Base-by-base conservation (phyloP, 2,113 vertebrate genomes). In the Anhinga anhinga region DNA sequence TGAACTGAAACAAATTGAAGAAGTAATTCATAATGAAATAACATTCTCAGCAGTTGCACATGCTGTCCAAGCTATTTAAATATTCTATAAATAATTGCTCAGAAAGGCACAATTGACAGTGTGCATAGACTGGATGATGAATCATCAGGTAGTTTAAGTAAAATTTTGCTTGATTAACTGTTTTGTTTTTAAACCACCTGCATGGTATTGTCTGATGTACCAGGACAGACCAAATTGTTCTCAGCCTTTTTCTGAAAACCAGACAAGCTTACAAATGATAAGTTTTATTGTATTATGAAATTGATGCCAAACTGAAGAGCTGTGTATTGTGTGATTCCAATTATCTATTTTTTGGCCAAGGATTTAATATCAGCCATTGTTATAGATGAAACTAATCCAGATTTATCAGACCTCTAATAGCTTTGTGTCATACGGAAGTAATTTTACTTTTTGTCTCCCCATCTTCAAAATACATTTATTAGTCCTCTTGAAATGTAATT, bases 171-270 rank as follows among this genome's bases (percentile, higher is more conserved):
- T 98, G 97, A 98, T 97, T 97, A 98, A 98, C 96, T 93, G 97
- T 96, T 98, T 98, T 98, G 98, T 97, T 98, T 98, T 97, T 93
- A 97, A 98, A 87, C 95, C 97, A 98, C 93, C 96, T 97, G 97
- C 94, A 97, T 72, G 0, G 0, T 95, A 96, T 82, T 97, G 97
- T 96, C 95, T 97, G 95, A 94, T 94, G 76, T 95, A 97, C 92
- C 95, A 96, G 92, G 87, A 97, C 88, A 95, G 96, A 98, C 96
- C 93, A 95, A 97, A 98, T 95, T 98, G 97, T 98, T 97, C 97
- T 94, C 53, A 38, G 85, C 56, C 77, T 93, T 96, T 96, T 86
- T 47, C 26, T 85, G 93, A 92, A 97, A 95, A 92, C 65, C 67
- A 98, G 96, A 96, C 91, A 86, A 96, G 95, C 93, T 97, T 96